These are phyloP conservation scores for Dicycla oo DNA, from an alignment of 2,888 invertebrate species.

Conservation along the genomic window DNA sequence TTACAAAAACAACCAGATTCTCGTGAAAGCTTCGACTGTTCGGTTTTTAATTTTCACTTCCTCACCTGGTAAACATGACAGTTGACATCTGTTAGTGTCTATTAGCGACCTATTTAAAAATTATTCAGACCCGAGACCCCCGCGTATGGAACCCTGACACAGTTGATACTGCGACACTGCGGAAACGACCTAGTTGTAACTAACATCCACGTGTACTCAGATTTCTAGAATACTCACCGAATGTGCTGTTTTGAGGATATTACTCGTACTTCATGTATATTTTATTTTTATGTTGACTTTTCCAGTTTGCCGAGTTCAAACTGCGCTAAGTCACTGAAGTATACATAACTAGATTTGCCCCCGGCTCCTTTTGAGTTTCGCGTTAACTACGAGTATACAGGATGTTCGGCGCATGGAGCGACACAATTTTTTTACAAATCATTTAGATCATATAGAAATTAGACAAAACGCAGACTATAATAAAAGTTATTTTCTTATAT, in stretches of 20 bases:
- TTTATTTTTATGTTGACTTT: constrained; percentile 31
- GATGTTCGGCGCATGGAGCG: too few species aligned
- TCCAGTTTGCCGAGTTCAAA: constrained; percentile 3
- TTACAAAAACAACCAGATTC: constrained; percentile 7
- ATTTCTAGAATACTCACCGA: constrained; percentile 33
- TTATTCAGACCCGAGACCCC: constrained; percentile 47
- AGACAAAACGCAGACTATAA: too few species aligned
- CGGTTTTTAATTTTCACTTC: neutral
- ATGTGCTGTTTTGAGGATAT: constrained; percentile 13
- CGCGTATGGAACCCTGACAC: constrained; percentile 53
- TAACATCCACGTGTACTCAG: constrained; percentile 24
- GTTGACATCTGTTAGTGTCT: constrained; percentile 29
- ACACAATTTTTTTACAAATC: too few species aligned
- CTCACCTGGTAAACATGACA: constrained; percentile 8
- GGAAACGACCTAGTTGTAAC: constrained; percentile 56
- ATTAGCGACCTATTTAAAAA: constrained; percentile 40
- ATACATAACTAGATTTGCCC: neutral
- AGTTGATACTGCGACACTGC: constrained; percentile 49
- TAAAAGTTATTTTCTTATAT: too few species aligned
- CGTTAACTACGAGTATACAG: too few species aligned
- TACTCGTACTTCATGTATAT: too few species aligned
- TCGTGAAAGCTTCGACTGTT: neutral
- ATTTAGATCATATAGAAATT: too few species aligned
- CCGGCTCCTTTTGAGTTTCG: neutral
- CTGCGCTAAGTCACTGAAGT: neutral